Evolutionary conservation across 2,797 vertebrate genomes (phyloP), one percentile per base, ranked within the genome.

Genomic region (Paedocypris micromegethes): DNA sequence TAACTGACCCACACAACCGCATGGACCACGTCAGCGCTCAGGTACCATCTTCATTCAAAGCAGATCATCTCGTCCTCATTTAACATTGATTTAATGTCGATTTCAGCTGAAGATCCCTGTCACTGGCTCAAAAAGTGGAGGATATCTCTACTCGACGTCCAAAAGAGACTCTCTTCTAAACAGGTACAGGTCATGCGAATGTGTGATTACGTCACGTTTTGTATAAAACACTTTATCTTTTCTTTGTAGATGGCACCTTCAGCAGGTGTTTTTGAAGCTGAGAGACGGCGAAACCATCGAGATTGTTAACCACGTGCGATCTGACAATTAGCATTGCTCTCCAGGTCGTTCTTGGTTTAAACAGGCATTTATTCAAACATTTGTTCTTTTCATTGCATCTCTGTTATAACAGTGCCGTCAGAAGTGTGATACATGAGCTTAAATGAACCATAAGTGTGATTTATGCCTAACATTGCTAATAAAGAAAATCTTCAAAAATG

Each of bases 31-130:
- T 73, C 5, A 71, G 69, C 3, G 91, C 91, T 3, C 83, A 82
- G 92, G 92, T 94, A 78, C 23, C 23, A 23, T 23, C 23, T 23
- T 23, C 23, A 23, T 23, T 23, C 23, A 23, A 23, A 68, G 70
- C 50, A 39, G 55, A 38, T 43, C 40, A 23, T 23, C 63, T 38
- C 4, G 63, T 9, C 53, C 37, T 41, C 40, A 2, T 58, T 4
- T 63, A 5, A 45, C 23, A 23, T 23, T 23, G 23, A 23, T 23
- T 23, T 1, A 23, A 23, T 23, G 50, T 69, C 42, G 5, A 72
- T 66, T 82, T 68, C 81, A 94, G 92, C 75, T 94, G 40, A 95
- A 93, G 86, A 92, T 96, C 64, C 93, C 93, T 0, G 88, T 95
- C 6, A 92, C 87, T 7, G 93, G 93, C 9, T 66, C 79, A 9